A percentile compares a stretch with the other conserved stretches of the same genome.
Conservation (phyloP, 2,888 invertebrate genomes). For the Ceriagrion tenellum region DNA sequence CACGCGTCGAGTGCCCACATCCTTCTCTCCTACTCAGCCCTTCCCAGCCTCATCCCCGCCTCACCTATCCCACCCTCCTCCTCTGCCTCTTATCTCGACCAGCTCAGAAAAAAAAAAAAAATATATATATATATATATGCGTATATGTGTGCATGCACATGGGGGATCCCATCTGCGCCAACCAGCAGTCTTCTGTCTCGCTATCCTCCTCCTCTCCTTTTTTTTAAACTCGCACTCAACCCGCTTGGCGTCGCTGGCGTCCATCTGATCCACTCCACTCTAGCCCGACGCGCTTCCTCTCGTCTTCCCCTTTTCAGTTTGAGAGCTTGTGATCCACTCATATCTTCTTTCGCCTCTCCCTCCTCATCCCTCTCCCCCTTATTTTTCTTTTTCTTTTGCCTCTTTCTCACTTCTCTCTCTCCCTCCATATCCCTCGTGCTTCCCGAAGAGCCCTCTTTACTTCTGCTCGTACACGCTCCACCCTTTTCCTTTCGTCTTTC, state of each 20-base stretch:
- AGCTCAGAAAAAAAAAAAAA: conserved; percentile 8
- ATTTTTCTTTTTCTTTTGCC: neutral
- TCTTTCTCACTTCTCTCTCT: neutral
- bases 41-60: neutral
- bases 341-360: neutral
- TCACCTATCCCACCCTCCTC: neutral
- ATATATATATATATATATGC: too few species aligned
- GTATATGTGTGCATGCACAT: too few species aligned
- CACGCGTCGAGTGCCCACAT: too few species aligned
- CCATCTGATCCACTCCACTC: conserved; percentile 64
- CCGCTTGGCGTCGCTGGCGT: conserved; percentile 62
- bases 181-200: conserved; percentile 66
- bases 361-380: neutral
- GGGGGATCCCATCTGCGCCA: conserved; percentile 55
- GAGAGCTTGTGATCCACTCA: conserved; percentile 64
- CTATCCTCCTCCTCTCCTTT: neutral
- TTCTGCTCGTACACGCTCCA: neutral
- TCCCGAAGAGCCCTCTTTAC: too few species aligned
- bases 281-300: neutral
- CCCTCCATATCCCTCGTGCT: neutral
- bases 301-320: conserved; percentile 44
- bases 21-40: neutral
- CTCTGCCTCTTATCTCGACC: conserved; percentile 20
- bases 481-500: neutral
- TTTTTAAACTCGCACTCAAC: conserved; percentile 42